Base-by-base conservation (phyloP, 2,797 vertebrate genomes). In the Antrozous pallidus region DNA sequence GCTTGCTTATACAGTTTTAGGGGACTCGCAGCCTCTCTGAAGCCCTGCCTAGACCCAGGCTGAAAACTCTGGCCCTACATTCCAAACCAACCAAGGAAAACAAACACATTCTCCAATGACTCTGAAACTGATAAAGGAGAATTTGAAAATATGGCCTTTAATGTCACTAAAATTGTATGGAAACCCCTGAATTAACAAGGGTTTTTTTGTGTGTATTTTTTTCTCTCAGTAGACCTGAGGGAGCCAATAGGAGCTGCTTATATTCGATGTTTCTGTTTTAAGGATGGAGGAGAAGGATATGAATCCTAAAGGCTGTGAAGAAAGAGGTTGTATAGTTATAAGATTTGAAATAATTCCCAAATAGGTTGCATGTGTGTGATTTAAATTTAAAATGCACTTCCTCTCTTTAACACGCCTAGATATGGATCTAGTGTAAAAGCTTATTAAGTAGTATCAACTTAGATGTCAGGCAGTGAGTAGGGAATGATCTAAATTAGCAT, bases 311-410 rank as follows among this genome's bases (percentile, higher is more conserved):
- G 42, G 69, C 17, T 58, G 31, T 82, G n/a, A 82, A 45, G 61
- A 93, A 93, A 75, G 47, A 16, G 4, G 13, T 70, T 89, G 67
- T 78, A 80, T 20, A 49, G 36, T 85, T 85, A 58, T 7, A 86
- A 14, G 58, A 94, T 73, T 51, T 93, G 18, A 93, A 84, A 89
- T 93, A 94, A 91, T 83, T 90, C 47, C 18, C 0, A 69, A 93
- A 92, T 67, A 84, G 54, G 70, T 26, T 65, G 26, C 79, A 87
- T 18, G 33, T 84, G 73, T 93, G 33, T 91, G 86, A 94, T 94
- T 93, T 93, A 94, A 96, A 94, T 95, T 94, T 95, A 94, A 97
- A 95, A 75, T 90, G 78, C 71, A 54, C 73, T 85, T 93, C 78
- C 82, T 58, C 79, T 90, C 81, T 90, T 93, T 90, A 93, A 93